Evolutionary conservation across 2,113 vertebrate genomes (phyloP), one percentile per base, ranked within the genome.

Genomic region (Upupa epops): DNA sequence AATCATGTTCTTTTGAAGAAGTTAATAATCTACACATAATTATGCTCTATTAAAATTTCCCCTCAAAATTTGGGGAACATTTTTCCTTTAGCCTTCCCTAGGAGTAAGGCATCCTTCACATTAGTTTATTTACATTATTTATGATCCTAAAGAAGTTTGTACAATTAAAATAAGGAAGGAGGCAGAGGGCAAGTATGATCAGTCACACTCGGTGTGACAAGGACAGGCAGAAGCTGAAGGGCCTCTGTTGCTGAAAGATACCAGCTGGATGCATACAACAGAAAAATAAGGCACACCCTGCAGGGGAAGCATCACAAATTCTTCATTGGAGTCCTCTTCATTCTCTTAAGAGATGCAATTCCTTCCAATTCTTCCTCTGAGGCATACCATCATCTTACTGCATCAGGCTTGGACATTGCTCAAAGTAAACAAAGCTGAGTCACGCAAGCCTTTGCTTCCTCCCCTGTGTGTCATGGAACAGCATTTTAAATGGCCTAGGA

Each of bases 351-450:
- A 90, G 45, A 60, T 91, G 71, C 69, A 61, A n/a, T 77, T 74
- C 61, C 69, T 94, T 88, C 70, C 70, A 86, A 3, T 88, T 88
- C 28, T 77, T 90, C n/a, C 80, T 80, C 83, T 89, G 92, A 86
- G 63, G 52, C 81, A 59, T 87, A 66, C 36, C 86, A 71, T 61
- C 56, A 63, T 83, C 77, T 61, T 58, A 81, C 65, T 90, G 74
- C 77, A 58, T 81, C 83, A 86, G 69, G 11, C 83, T 83, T 25
- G 3, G 78, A 73, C 1, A 0, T 52, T 73, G 64, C 52, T 90
- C 75, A 87, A 31, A 89, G 88, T 81, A 94, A 95, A 95, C 75
- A 87, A 31, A 48, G 91, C 72, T 95, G 93, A 95, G 80, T 95
- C 93, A 94, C 4, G 17, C 34, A 71, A 71, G 86, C 78, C 32